Conservation (phyloP, 1,140 invertebrate species). For the Sinella curviseta region DNA sequence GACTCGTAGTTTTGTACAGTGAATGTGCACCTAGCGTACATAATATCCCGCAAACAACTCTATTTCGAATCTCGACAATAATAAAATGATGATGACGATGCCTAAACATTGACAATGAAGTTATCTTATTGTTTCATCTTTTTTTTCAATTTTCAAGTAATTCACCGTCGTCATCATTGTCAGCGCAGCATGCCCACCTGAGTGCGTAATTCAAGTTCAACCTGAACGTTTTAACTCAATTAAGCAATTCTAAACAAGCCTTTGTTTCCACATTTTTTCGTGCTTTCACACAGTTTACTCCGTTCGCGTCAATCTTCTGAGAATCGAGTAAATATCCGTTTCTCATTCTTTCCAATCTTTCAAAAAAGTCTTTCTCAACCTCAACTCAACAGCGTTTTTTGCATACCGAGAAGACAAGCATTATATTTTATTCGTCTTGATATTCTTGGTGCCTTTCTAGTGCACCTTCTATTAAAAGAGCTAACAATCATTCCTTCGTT, state of each 20-base stretch:
- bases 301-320: neutral
- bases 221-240: conserved; percentile 23
- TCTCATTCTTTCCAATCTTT: conserved; percentile 19
- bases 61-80: neutral
- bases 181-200: neutral
- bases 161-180: conserved; percentile 1
- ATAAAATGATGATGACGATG: conserved; percentile 10
- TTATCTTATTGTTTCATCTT: conserved; percentile 18
- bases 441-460: no score
- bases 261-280: conserved; percentile 20
- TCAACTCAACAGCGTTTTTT: neutral
- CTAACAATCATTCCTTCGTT: no score
- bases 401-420: neutral
- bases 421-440: no score
- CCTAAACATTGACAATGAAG: neutral
- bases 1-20: neutral
- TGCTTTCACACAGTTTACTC: neutral
- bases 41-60: no score
- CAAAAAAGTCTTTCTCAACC: neutral
- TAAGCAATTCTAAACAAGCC: conserved; percentile 17
- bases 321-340: conserved; percentile 2
- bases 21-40: neutral
- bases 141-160: neutral
- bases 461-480: no score
- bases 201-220: conserved; percentile 12